phyloP scores from a whole-genome alignment of 1,140 invertebrate species.

The Zaprionus inermis region DNA sequence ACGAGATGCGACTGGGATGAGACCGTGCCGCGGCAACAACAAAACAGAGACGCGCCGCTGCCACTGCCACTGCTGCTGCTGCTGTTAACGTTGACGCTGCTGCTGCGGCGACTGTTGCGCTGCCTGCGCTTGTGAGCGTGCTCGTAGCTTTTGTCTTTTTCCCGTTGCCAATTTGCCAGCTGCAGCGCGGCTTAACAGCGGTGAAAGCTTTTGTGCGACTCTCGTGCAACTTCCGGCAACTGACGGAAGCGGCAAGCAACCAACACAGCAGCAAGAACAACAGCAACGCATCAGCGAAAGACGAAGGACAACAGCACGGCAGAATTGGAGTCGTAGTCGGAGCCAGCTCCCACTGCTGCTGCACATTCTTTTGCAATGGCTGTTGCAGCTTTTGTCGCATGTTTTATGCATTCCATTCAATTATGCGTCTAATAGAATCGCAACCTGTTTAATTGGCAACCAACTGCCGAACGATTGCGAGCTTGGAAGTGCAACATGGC shows the following conservation, averaged over 20 bases:
- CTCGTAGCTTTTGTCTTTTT: conserved; percentile 41
- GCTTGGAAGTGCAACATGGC: conserved; percentile 12
- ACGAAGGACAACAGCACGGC: conserved; percentile 20
- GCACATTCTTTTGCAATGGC: not conserved
- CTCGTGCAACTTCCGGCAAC: conserved; percentile 59
- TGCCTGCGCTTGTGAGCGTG: conserved; percentile 33
- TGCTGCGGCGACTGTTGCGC: conserved; percentile 23
- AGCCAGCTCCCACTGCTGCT: conserved; percentile 9
- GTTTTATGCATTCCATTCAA: conserved; percentile 23
- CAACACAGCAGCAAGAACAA: not conserved
- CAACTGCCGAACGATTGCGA: not conserved
- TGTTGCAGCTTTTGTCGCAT: conserved; percentile 1
- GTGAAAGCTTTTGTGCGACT: conserved; percentile 51
- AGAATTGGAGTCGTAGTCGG: conserved; percentile 15
- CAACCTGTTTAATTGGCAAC: not conserved
- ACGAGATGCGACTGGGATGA: conserved; percentile 56
- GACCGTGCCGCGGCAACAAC: conserved; percentile 40
- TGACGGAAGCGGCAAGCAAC: conserved; percentile 33
- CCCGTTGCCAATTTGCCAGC: conserved; percentile 46
- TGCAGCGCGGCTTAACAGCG: conserved; percentile 40
- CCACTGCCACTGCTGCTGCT: conserved; percentile 26
- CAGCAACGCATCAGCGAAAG: conserved; percentile 21
- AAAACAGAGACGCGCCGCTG: conserved; percentile 25
- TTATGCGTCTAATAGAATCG: conserved; percentile 8
- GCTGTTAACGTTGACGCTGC: conserved; percentile 2